These are phyloP conservation scores for Amiota minor DNA, from an alignment of 2,888 invertebrate genomes.

Conservation along the genomic window DNA sequence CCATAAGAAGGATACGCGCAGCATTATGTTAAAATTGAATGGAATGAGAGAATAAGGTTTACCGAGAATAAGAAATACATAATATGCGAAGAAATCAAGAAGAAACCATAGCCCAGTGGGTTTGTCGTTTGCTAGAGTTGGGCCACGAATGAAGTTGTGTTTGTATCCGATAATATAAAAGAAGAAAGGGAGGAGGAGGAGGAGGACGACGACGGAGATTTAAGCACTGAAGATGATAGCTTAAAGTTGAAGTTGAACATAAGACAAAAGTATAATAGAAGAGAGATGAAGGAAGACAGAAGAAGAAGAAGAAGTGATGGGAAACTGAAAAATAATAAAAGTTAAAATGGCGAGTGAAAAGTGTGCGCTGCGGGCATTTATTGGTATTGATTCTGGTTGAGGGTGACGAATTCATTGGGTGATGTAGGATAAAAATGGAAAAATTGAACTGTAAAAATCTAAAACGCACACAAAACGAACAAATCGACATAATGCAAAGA, in stretches of 20 bases:
- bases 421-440: too few relatives aligned
- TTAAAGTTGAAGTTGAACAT: slow-evolving; percentile 53
- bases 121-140: neutral
- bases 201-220: neutral
- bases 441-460: neutral
- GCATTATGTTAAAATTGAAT: neutral
- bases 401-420: too few relatives aligned
- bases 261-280: neutral
- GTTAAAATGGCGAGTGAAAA: slow-evolving; percentile 11
- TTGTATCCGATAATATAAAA: neutral
- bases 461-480: slow-evolving; percentile 3
- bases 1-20: too few relatives aligned
- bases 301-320: slow-evolving; percentile 15
- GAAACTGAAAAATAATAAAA: slow-evolving; percentile 28
- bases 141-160: slow-evolving; percentile 22
- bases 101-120: slow-evolving; percentile 13
- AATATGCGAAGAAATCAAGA: slow-evolving; percentile 17
- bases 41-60: neutral
- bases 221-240: slow-evolving; percentile 47
- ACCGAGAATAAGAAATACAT: too few relatives aligned
- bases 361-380: neutral
- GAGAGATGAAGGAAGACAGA: neutral
- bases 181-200: neutral
- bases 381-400: neutral
- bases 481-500: slow-evolving; percentile 34